These are phyloP conservation scores for Amphipoea lucens DNA, from an alignment of 2,888 invertebrate species.

Conservation along the genomic window DNA sequence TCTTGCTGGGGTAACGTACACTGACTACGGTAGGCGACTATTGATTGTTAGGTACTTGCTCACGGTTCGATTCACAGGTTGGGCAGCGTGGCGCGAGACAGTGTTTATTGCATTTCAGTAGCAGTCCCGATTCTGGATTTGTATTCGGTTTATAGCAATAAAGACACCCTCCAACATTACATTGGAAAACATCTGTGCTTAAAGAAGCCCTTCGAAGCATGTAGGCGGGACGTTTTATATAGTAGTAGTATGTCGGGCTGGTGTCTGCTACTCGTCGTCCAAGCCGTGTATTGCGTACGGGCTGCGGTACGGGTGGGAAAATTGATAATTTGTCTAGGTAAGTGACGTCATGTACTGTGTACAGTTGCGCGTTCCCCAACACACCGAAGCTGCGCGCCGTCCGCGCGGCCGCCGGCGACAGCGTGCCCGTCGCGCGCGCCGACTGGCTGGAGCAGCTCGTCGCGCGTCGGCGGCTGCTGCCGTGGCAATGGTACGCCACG, in stretches of 20 bases:
- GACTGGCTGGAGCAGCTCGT: slow-evolving; percentile 94
- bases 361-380: slow-evolving; percentile 96
- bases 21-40: too few relatives aligned
- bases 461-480: slow-evolving; percentile 90
- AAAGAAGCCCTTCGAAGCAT: background rate
- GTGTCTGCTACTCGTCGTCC: background rate
- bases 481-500: slow-evolving; percentile 92
- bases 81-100: too few relatives aligned
- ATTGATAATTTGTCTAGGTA: background rate
- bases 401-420: slow-evolving; percentile 76
- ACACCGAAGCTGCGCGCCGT: slow-evolving; percentile 94
- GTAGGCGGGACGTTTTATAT: background rate
- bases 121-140: too few relatives aligned
- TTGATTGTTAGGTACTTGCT: too few relatives aligned
- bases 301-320: background rate
- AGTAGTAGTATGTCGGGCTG: background rate
- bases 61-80: too few relatives aligned
- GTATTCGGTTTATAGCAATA: too few relatives aligned
- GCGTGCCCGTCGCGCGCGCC: slow-evolving; percentile 92
- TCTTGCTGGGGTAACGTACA: too few relatives aligned
- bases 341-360: background rate
- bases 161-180: too few relatives aligned
- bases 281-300: background rate
- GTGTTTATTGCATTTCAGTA: too few relatives aligned
- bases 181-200: background rate